phyloP scores from a whole-genome alignment of 2,888 invertebrate genomes.

The Drosophila helvetica region DNA sequence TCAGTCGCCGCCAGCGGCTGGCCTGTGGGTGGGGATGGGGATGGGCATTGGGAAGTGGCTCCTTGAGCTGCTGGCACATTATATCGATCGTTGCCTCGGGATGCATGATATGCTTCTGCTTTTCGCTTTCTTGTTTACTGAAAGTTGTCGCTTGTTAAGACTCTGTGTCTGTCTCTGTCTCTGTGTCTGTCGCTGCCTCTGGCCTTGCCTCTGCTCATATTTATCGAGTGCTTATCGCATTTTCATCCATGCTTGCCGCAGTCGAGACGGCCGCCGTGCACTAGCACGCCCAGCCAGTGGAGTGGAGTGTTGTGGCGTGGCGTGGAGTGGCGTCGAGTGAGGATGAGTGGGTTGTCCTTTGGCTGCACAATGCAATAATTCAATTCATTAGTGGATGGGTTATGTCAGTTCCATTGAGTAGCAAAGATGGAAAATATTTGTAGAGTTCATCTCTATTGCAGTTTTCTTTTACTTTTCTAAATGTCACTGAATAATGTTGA shows the following conservation, averaged over 20 bases:
- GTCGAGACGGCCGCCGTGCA: conserved; percentile 8
- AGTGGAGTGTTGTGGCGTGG: neutral
- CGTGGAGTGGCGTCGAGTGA: neutral
- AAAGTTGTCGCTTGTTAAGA: conserved; percentile 48
- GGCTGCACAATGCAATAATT: conserved; percentile 17
- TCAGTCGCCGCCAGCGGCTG: conserved; percentile 6
- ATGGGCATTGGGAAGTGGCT: conserved; percentile 6
- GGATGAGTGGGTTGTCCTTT: conserved; percentile 7
- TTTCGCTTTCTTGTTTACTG: conserved; percentile 47
- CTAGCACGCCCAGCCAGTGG: conserved; percentile 11
- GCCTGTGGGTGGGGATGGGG: neutral
- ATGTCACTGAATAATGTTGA: neutral
- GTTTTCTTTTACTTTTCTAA: conserved; percentile 1
- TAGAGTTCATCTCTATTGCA: neutral
- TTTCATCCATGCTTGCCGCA: conserved; percentile 37
- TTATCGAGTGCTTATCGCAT: conserved; percentile 50
- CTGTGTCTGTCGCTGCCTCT: neutral
- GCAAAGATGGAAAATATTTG: conserved; percentile 1
- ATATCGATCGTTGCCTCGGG: conserved; percentile 65
- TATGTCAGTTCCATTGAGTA: neutral
- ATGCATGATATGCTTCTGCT: conserved; percentile 70
- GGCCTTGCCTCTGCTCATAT: conserved; percentile 40
- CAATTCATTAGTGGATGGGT: conserved; percentile 1
- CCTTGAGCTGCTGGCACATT: conserved; percentile 48
- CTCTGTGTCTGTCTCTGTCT: conserved; percentile 16